Conservation (phyloP, 2,797 vertebrate species). For the Anas bahamensis region DNA sequence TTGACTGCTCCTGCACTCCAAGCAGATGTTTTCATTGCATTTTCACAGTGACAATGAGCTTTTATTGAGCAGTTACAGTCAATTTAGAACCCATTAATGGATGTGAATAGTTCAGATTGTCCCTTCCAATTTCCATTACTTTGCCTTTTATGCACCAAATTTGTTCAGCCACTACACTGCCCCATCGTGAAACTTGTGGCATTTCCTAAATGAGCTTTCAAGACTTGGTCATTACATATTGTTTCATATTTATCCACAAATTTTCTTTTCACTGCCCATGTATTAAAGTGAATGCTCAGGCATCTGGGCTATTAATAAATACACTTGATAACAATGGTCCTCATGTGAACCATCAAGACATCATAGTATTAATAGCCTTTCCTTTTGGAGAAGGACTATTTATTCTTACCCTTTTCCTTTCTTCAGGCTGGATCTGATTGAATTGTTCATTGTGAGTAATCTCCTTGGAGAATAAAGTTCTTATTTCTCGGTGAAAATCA, state of each 20-base stretch:
- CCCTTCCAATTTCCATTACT: conserved; percentile 39
- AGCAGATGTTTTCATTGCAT: neutral
- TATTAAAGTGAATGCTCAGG: neutral
- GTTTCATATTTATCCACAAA: conserved; percentile 37
- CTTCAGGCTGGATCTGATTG: neutral
- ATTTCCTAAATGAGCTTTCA: conserved; percentile 25
- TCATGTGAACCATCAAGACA: conserved; percentile 49
- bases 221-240: neutral
- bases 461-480: conserved; percentile 32
- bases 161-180: neutral
- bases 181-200: neutral
- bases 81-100: conserved; percentile 51
- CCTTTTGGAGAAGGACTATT: conserved; percentile 43
- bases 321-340: conserved; percentile 37
- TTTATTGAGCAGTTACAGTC: conserved; percentile 28
- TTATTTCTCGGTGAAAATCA: conserved; percentile 38
- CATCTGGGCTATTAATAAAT: conserved; percentile 56
- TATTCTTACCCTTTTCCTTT: conserved; percentile 49
- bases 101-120: conserved; percentile 31
- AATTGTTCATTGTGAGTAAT: conserved; percentile 54
- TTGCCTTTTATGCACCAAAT: conserved; percentile 21
- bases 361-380: conserved; percentile 60
- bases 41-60: neutral
- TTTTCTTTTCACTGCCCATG: neutral
- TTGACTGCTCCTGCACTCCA: neutral